phyloP scores from a whole-genome alignment of 2,113 vertebrate species.

The Poeciliopsis turrubarensis region DNA sequence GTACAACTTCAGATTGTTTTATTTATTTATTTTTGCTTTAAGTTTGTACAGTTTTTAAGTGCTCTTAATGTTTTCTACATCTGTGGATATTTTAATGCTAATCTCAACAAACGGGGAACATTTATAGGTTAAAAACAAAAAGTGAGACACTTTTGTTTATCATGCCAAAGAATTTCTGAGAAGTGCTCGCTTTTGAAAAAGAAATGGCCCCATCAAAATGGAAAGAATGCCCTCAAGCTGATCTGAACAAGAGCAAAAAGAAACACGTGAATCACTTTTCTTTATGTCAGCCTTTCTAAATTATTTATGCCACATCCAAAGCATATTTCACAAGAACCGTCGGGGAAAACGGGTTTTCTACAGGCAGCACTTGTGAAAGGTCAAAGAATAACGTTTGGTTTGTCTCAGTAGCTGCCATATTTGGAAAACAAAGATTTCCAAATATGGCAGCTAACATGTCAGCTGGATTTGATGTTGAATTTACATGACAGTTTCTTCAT shows the following conservation, averaged over 20 bases:
- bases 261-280: slow-evolving; percentile 3
- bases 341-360: slow-evolving; percentile 5
- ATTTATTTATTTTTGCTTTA: too few species aligned
- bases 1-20: too few species aligned
- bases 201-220: neutral
- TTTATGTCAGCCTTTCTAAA: slow-evolving; percentile 3
- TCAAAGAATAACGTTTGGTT: slow-evolving; percentile 20
- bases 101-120: neutral
- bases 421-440: slow-evolving; percentile 34
- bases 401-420: slow-evolving; percentile 1
- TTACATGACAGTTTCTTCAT: slow-evolving; percentile 14
- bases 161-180: slow-evolving; percentile 6
- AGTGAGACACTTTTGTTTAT: slow-evolving; percentile 6
- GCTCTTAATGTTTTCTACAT: neutral
- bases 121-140: neutral
- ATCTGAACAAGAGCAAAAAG: slow-evolving; percentile 2
- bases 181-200: slow-evolving; percentile 14
- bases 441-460: slow-evolving; percentile 21
- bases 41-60: too few species aligned
- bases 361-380: slow-evolving; percentile 24
- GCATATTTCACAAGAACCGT: neutral
- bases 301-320: slow-evolving; percentile 4
- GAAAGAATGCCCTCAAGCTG: slow-evolving; percentile 12
- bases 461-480: slow-evolving; percentile 17
- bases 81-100: neutral